A percentile compares a stretch with the other conserved stretches of the same genome.
Evolutionary conservation across 2,797 vertebrate genomes (phyloP).

Genomic region (Danio kyathit): DNA sequence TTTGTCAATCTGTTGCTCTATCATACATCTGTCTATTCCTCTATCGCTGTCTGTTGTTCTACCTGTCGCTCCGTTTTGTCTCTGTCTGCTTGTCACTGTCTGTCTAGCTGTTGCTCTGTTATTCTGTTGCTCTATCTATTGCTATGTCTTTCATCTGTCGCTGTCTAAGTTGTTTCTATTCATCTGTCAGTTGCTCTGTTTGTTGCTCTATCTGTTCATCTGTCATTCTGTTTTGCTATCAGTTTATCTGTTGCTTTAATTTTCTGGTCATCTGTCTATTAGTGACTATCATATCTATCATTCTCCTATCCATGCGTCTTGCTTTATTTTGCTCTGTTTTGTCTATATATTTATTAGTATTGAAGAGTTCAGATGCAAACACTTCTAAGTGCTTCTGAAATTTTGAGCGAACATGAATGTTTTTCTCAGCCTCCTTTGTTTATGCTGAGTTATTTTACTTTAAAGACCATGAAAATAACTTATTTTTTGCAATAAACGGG

Average conservation of each 20-base stretch:
- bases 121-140: conserved; percentile 7
- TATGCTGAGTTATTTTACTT: no score
- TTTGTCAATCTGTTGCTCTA: conserved; percentile 49
- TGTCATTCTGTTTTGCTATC: not conserved
- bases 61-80: conserved; percentile 56
- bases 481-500: no score
- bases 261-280: not conserved
- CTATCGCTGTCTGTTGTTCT: not conserved
- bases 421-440: no score
- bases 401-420: no score
- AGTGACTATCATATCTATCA: no score
- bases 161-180: not conserved
- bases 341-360: conserved; percentile 61
- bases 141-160: not conserved
- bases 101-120: conserved; percentile 44
- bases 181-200: no score
- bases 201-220: not conserved
- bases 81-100: not conserved
- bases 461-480: no score
- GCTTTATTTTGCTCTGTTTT: not conserved
- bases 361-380: no score
- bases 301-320: not conserved
- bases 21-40: conserved; percentile 13
- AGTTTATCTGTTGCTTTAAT: not conserved
- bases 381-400: no score